Evolutionary conservation across 2,797 vertebrate species (phyloP), one percentile per base, ranked within the genome.

Genomic region (Salarias fasciatus): DNA sequence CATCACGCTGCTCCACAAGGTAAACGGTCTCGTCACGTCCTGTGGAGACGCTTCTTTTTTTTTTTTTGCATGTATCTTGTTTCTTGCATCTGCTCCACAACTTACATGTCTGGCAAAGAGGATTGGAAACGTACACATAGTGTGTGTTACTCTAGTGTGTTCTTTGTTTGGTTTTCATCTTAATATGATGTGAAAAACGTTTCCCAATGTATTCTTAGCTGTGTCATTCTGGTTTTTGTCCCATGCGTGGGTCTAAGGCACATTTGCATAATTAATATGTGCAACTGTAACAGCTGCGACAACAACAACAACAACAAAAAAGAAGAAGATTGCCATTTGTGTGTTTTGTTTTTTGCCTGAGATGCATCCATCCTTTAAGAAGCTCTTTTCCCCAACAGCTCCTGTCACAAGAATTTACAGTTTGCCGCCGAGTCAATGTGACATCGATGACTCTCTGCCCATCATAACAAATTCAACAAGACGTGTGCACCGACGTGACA

Each of bases 1-100:
- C 76, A 13, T 96, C 64, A 83, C 75, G 75, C 73, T 96, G 70
- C 77, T 99, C 46, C 92, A 89, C 87, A 95, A 97, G 95, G 98
- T 99, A 92, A 96, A 91, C 11, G 1, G 14, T 59, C 63, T 72
- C 66, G 28, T 72, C 12, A 35, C 11, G 0, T 14, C 29, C 11
- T 6, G 11, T 28, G 14, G 5, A 45, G 38, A 41, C 48, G 50
- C 52, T 47, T 62, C 24, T 24, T n/a, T n/a, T 24, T 24, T n/a
- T n/a, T 24, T 24, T 74, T 72, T 49, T 28, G 28, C 50, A 9
- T 63, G 48, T 60, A n/a, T 42, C 51, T 57, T 28, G 69, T 85
- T 82, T 82, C 69, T 59, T 81, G 45, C 62, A 44, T 10, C 24
- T 41, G 11, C 46, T 56, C 36, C 46, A 40, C 11, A 9, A 11